Conservation (phyloP, 2,797 vertebrate species). For the Glossophaga mutica region DNA sequence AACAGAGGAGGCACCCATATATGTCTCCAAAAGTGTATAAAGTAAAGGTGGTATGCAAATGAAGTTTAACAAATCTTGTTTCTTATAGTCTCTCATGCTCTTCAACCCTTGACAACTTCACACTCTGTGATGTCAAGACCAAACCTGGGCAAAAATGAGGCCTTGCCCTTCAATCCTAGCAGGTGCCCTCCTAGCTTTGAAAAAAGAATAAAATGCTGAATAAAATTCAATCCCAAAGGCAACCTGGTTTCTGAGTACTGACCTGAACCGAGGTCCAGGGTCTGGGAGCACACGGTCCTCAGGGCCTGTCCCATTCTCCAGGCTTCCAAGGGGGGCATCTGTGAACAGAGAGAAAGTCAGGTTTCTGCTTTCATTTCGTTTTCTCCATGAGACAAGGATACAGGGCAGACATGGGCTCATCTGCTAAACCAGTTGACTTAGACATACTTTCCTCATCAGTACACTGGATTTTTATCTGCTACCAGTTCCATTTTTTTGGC, state of each 20-base stretch:
- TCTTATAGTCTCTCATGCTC: not conserved
- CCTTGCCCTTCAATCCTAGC: not conserved
- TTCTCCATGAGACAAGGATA: not conserved
- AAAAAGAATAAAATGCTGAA: not conserved
- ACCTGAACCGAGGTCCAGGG: conserved; percentile 88
- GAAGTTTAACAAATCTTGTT: not conserved
- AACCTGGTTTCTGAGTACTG: not conserved
- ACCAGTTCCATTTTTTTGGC: not conserved
- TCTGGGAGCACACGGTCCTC: conserved; percentile 73
- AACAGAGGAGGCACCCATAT: not conserved
- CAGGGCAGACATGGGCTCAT: not conserved
- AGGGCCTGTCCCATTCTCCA: conserved; percentile 84
- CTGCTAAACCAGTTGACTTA: not conserved
- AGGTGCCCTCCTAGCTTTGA: not conserved
- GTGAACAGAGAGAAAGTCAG: conserved; percentile 57
- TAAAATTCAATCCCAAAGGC: not conserved
- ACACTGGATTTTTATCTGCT: not conserved
- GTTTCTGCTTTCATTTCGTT: not conserved
- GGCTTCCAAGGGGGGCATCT: conserved; percentile 83
- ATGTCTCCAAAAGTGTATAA: not conserved
- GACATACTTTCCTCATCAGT: not conserved
- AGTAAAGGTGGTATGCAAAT: not conserved
- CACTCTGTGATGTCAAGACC: not conserved
- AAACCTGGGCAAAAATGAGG: not conserved
- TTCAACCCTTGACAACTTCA: not conserved